Percentiles rank a stretch among this genome's conserved stretches.
These are phyloP conservation scores for Hydrochoerus hydrochaeris DNA, from an alignment of 2,113 vertebrate genomes.

Conservation along the genomic window DNA sequence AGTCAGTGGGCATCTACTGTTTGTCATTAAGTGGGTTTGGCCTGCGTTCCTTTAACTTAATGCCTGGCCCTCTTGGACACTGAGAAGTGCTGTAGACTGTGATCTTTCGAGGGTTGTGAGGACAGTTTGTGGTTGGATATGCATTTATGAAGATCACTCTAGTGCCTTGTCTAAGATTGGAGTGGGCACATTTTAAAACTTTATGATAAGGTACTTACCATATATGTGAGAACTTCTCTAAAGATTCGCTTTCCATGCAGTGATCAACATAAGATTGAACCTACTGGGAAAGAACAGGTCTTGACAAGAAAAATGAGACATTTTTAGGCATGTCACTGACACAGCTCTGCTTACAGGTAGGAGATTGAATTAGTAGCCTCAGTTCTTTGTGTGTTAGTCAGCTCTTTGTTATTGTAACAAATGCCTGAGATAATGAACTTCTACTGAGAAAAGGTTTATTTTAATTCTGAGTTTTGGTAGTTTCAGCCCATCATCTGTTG, in stretches of 20 bases:
- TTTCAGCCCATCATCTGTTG: not conserved
- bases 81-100: not conserved
- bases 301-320: not conserved
- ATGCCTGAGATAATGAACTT: not conserved
- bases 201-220: not conserved
- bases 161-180: not conserved
- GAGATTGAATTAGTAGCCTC: too few relatives aligned
- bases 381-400: not conserved
- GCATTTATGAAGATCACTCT: not conserved
- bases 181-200: not conserved
- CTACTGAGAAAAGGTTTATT: not conserved
- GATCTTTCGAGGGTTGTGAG: not conserved
- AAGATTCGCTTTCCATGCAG: too few relatives aligned
- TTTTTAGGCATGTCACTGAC: not conserved
- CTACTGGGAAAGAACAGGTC: not conserved
- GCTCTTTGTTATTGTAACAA: not conserved
- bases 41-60: not conserved
- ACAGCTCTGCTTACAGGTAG: not conserved
- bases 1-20: not conserved
- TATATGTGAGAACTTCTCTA: not conserved
- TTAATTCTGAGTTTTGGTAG: not conserved
- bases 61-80: not conserved
- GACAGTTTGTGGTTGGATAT: not conserved
- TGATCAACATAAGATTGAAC: not conserved
- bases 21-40: not conserved